These are phyloP conservation scores for Nasonovia ribisnigri DNA, from an alignment of 2,888 invertebrate genomes.

Conservation along the genomic window DNA sequence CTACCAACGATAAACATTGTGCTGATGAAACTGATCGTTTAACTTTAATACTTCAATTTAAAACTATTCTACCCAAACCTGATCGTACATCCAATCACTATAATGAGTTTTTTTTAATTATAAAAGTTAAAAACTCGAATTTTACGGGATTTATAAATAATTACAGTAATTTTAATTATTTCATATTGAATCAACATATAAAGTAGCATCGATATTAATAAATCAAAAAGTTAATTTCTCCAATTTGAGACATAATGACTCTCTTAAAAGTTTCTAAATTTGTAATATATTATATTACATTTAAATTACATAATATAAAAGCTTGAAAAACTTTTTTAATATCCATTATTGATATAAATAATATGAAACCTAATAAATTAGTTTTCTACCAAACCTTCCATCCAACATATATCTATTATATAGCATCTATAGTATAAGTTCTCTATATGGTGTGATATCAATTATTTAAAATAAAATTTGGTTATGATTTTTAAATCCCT, in stretches of 20 bases:
- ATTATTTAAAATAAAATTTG: not conserved
- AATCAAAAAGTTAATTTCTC: not conserved
- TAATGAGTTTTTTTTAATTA: not conserved
- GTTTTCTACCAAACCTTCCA: not conserved
- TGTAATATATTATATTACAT: not conserved
- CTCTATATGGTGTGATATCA: not conserved
- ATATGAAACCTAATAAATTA: not conserved
- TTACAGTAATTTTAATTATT: not conserved
- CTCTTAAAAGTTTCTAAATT: not conserved
- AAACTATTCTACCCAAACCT: not conserved
- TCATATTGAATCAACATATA: not conserved
- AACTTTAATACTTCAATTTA: not conserved
- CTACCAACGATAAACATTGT: not conserved
- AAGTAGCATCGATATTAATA: not conserved
- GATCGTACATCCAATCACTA: not conserved
- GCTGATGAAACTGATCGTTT: not conserved
- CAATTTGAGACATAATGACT: not conserved
- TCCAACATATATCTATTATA: not conserved
- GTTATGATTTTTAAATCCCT: not conserved
- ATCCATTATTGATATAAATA: not conserved
- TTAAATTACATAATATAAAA: slow-evolving; percentile 1
- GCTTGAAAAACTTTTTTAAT: not conserved
- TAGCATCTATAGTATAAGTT: no score
- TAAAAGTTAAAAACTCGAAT: not conserved
- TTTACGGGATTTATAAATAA: not conserved